These are phyloP conservation scores for Quiscalus mexicanus DNA, from an alignment of 2,113 vertebrate species.

Conservation along the genomic window DNA sequence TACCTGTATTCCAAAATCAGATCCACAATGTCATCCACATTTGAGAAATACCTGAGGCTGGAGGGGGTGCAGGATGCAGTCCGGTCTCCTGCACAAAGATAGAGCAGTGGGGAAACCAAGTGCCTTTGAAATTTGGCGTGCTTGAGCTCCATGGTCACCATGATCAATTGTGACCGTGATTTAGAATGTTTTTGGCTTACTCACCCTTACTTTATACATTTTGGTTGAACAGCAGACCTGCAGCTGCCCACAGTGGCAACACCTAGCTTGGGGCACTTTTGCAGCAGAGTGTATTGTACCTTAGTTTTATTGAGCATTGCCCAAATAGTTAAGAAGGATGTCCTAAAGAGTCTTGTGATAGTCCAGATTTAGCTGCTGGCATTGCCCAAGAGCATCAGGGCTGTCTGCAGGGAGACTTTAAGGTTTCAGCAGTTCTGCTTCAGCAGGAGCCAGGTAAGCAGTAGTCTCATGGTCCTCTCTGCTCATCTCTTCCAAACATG, in stretches of 20 bases:
- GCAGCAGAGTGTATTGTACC: background rate
- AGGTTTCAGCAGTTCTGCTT: background rate
- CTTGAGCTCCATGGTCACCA: background rate
- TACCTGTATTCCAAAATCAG: background rate
- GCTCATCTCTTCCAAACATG: background rate
- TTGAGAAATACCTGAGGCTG: background rate
- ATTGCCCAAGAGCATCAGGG: background rate
- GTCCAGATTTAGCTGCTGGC: background rate
- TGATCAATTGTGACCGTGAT: background rate
- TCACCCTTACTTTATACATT: background rate
- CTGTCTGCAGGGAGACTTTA: background rate
- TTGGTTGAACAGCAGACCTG: background rate
- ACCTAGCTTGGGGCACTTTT: background rate
- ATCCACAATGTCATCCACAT: background rate
- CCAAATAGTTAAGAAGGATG: background rate
- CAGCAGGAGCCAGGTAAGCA: background rate
- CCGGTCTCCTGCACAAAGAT: background rate
- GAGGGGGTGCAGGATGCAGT: fast-evolving
- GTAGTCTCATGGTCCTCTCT: background rate
- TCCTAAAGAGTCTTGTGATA: background rate
- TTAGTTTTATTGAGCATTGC: background rate
- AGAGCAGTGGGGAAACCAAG: background rate
- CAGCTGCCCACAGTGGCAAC: background rate
- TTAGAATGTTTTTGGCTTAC: background rate
- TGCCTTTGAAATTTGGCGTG: background rate